Conservation (phyloP, 2,888 invertebrate genomes). For the Ectropis crepuscularia region DNA sequence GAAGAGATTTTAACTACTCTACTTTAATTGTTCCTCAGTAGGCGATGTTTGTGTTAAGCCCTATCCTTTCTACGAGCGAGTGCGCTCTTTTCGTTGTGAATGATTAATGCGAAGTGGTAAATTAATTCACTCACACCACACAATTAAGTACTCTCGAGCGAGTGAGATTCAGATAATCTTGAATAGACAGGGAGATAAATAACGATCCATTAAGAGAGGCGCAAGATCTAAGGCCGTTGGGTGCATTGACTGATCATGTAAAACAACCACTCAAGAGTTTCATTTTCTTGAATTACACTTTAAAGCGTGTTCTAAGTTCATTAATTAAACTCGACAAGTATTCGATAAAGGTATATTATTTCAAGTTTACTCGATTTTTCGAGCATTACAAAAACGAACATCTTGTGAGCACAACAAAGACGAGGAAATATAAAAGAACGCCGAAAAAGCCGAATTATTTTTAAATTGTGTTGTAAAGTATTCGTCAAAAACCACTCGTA, state of each 20-base stretch:
- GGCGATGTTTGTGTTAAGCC: slow-evolving; percentile 6
- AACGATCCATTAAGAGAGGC: slow-evolving; percentile 22
- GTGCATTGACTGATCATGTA: slow-evolving; percentile 21
- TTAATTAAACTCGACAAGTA: slow-evolving; percentile 20
- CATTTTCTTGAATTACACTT: slow-evolving; percentile 16
- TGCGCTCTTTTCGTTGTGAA: slow-evolving; percentile 19
- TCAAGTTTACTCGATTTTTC: slow-evolving; percentile 12
- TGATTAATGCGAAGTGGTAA: slow-evolving; percentile 25
- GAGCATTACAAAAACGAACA: slow-evolving; percentile 2
- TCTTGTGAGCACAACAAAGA: not conserved
- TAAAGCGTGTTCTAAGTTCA: slow-evolving; percentile 9
- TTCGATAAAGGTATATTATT: slow-evolving; percentile 18
- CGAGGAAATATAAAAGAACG: slow-evolving; percentile 7
- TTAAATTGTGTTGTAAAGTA: slow-evolving; percentile 14
- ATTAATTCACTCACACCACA: slow-evolving; percentile 29
- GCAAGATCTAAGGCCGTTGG: slow-evolving; percentile 13
- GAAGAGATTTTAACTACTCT: not conserved
- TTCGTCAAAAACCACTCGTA: slow-evolving; percentile 3
- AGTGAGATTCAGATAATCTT: slow-evolving; percentile 25
- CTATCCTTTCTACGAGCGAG: slow-evolving; percentile 9
- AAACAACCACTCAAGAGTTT: slow-evolving; percentile 27
- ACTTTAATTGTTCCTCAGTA: not conserved
- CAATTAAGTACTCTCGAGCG: slow-evolving; percentile 19
- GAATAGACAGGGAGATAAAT: slow-evolving; percentile 31
- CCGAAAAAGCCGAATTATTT: slow-evolving; percentile 2